Evolutionary conservation across 2,113 vertebrate species (phyloP).

Genomic region (Odocoileus virginianus): DNA sequence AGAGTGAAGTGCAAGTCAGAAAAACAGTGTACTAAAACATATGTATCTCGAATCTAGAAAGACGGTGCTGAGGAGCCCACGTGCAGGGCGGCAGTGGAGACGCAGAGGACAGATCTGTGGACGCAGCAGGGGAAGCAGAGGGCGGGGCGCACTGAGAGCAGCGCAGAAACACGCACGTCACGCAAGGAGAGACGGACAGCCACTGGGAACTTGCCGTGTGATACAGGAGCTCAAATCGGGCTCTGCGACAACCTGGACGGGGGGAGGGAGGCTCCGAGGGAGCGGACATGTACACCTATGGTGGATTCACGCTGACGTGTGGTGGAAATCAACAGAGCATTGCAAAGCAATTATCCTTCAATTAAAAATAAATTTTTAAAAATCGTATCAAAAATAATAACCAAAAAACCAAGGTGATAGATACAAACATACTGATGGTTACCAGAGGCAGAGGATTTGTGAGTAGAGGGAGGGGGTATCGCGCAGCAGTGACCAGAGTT

Average conservation of each 20-base stretch:
- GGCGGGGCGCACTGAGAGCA: rapidly evolving
- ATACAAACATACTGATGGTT: too few relatives aligned
- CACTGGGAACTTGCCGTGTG: rapidly evolving
- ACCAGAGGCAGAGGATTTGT: not conserved
- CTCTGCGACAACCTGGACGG: rapidly evolving
- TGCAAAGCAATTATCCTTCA: not conserved
- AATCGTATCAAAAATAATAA: not conserved
- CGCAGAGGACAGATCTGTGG: not conserved
- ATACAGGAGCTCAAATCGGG: not conserved
- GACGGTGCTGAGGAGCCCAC: not conserved
- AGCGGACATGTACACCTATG: rapidly evolving
- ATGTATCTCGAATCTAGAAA: rapidly evolving
- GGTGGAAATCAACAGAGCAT: not conserved
- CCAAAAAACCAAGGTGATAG: not conserved
- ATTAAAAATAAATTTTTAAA: rapidly evolving
- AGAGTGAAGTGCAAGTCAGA: rapidly evolving
- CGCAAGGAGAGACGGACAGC: not conserved
- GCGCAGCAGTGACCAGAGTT: rapidly evolving
- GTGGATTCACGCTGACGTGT: rapidly evolving
- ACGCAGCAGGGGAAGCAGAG: not conserved
- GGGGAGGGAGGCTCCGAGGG: not conserved
- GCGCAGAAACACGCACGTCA: rapidly evolving
- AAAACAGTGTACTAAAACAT: rapidly evolving
- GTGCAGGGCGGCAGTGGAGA: not conserved
- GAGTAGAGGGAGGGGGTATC: not conserved